Percentiles rank a stretch among this genome's conserved stretches.
Conservation (phyloP, 2,113 vertebrate species). For the Tachysurus fulvidraco region DNA sequence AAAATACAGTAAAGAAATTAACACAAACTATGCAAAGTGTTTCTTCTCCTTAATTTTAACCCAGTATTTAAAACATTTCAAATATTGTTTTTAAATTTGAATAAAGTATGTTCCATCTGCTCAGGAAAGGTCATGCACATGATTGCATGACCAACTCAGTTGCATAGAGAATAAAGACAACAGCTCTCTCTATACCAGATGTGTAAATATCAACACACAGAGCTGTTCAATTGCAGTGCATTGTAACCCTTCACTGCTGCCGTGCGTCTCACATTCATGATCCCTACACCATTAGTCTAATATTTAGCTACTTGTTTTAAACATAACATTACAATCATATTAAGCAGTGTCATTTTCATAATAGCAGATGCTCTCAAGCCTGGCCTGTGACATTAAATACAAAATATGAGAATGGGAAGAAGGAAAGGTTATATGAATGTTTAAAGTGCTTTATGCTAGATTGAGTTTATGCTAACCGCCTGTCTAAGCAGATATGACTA, state of each 20-base stretch:
- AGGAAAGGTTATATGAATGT: background rate
- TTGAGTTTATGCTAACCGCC: background rate
- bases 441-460: conserved; percentile 50
- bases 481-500: background rate
- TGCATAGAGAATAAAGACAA: conserved; percentile 80
- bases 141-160: conserved; percentile 59
- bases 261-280: conserved; percentile 74
- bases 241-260: conserved; percentile 75
- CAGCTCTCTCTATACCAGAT: conserved; percentile 72
- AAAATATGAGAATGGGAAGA: background rate
- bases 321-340: conserved; percentile 3
- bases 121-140: conserved; percentile 39
- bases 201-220: conserved; percentile 71
- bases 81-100: background rate
- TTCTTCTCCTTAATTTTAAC: background rate
- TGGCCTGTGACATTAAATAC: conserved; percentile 9
- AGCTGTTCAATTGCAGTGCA: conserved; percentile 80
- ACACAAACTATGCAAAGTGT: background rate
- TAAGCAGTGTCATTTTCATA: conserved; percentile 12
- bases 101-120: conserved; percentile 2
- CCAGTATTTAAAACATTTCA: background rate
- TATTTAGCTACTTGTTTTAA: conserved; percentile 30
- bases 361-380: background rate
- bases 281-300: conserved; percentile 48
- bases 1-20: background rate